Evolutionary conservation across 2,888 invertebrate species (phyloP), one percentile per base, ranked within the genome.

Genomic region (Dryobota labecula): DNA sequence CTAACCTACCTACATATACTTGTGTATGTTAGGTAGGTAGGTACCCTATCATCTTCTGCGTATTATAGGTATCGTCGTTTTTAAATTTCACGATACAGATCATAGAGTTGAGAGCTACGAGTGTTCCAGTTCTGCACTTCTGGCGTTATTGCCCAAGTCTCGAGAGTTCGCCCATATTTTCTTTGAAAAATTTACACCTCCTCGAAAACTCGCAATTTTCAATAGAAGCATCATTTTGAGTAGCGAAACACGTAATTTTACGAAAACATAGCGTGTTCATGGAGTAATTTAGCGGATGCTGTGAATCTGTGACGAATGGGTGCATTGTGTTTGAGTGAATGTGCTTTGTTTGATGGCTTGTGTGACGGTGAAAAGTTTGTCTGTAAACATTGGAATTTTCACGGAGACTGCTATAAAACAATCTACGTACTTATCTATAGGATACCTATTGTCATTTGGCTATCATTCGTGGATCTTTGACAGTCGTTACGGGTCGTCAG

Each of bases 101-200:
- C 64, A 64, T n/a, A 58, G 30, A 56, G 68, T 45, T 61, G 60
- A 66, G 63, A 63, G 33, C 49, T 67, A 64, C 43, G 57, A 73
- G 63, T 66, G 33, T 70, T 73, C 58, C 65, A 76, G 68, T 71
- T 77, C 53, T 67, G 33, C 60, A 76, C 73, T 84, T 83, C 71
- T 38, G 54, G 51, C 76, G 84, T 86, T 88, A 90, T 90, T 89
- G 82, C 84, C 73, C 65, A 89, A 90, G 87, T 90, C 90, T 82
- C 56, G 73, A 85, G 82, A 78, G 79, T 67, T 73, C 67, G 51
- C 67, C 60, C 72, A 83, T 84, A 86, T 79, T 85, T 85, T 84
- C 80, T 83, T 84, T 78, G 80, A 86, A 85, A 88, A 86, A 85
- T 85, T 84, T 81, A 62, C 61, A 60, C 67, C 74, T 78, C 63